Evolutionary conservation across 2,888 invertebrate species (phyloP).

Genomic region (Drosophila paracracens): DNA sequence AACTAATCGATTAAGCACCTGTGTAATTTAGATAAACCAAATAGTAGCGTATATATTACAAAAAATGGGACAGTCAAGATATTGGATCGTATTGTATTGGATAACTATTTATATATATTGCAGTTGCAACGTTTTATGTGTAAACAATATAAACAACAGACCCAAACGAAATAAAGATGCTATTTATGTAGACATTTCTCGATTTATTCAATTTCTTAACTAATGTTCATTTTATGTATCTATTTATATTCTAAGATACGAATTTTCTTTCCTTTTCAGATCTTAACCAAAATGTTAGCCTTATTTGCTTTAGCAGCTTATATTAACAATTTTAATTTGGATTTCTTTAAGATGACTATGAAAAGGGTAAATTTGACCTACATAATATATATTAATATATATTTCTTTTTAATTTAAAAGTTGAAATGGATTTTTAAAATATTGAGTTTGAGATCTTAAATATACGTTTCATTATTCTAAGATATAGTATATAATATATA

Average conservation of each 20-base stretch:
- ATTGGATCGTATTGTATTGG: conserved; percentile 35
- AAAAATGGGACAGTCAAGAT: conserved; percentile 5
- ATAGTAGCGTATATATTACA: conserved; percentile 24
- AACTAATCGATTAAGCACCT: conserved; percentile 23
- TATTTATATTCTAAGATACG: neutral
- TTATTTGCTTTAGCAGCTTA: neutral
- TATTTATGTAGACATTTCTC: conserved; percentile 61
- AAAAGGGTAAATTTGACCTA: neutral
- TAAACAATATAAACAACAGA: conserved; percentile 49
- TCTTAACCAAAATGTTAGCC: neutral
- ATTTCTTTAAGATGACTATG: neutral
- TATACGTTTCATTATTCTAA: neutral
- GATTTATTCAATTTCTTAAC: neutral
- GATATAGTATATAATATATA: neutral
- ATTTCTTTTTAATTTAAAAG: neutral
- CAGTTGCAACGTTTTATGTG: conserved; percentile 67
- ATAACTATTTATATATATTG: conserved; percentile 56
- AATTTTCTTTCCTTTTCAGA: neutral
- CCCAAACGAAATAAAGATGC: conserved; percentile 66
- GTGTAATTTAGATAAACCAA: conserved; percentile 46
- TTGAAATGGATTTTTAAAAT: neutral
- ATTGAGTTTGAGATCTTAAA: neutral
- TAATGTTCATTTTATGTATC: neutral
- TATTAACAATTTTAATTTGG: neutral
- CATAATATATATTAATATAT: neutral